Evolutionary conservation across 2,797 vertebrate species (phyloP).

Genomic region (Acanthurus leucopareius): DNA sequence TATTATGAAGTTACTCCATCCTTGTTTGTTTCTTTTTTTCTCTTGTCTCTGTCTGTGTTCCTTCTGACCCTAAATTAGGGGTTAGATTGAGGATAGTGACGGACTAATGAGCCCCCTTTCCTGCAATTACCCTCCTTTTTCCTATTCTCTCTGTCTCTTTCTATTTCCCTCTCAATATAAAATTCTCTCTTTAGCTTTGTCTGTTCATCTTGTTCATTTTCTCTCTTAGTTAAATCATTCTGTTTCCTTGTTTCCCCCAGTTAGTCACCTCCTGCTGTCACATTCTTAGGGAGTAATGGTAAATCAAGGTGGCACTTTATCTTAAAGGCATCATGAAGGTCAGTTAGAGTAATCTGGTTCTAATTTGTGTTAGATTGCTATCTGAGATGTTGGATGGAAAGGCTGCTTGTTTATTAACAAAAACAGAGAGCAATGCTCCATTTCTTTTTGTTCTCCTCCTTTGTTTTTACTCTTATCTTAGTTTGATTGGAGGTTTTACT

Average conservation of each 20-base stretch:
- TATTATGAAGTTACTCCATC: conserved; percentile 49
- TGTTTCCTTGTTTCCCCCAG: conserved; percentile 27
- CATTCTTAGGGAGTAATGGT: conserved; percentile 50
- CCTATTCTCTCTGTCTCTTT: conserved; percentile 50
- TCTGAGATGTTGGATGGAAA: conserved; percentile 71
- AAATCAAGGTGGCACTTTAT: conserved; percentile 70
- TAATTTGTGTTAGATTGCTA: conserved; percentile 79
- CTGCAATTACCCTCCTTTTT: conserved; percentile 79
- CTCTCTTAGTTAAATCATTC: conserved; percentile 38
- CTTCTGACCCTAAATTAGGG: conserved; percentile 73
- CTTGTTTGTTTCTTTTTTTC: conserved; percentile 39
- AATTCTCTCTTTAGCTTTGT: conserved; percentile 55
- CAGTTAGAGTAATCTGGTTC: conserved; percentile 75
- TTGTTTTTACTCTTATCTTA: conserved; percentile 36
- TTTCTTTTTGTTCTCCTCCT: conserved; percentile 51
- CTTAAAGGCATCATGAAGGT: conserved; percentile 67
- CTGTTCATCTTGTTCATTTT: conserved; percentile 47
- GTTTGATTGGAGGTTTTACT: conserved; percentile 35
- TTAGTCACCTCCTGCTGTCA: conserved; percentile 41
- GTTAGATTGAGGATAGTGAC: conserved; percentile 78
- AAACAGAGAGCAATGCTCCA: conserved; percentile 37
- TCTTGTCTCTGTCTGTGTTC: conserved; percentile 41
- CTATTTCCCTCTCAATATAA: conserved; percentile 52
- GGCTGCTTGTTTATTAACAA: conserved; percentile 57
- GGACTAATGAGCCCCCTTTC: conserved; percentile 81